Evolutionary conservation across 92 coral and sea anemone genomes (phyloP).

Genomic region (Isaurus tuberculatus): DNA sequence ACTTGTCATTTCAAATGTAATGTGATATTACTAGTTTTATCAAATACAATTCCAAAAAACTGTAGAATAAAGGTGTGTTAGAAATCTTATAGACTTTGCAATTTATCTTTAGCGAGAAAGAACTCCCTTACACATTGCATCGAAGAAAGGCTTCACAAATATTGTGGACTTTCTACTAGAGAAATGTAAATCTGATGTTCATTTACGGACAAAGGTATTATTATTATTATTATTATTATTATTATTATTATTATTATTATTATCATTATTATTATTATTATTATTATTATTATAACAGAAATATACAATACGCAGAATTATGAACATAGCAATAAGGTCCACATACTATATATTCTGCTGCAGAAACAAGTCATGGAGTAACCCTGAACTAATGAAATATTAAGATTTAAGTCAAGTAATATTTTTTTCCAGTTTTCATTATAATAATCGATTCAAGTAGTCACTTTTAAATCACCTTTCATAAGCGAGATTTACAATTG

Average conservation of each 20-base stretch:
- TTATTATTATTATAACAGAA: no score
- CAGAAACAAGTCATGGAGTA: no score
- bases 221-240: neutral
- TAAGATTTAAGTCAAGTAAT: no score
- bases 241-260: neutral
- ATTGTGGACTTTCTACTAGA: conserved; percentile 89
- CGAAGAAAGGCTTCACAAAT: conserved; percentile 73
- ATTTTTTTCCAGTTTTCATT: no score
- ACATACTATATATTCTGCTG: no score
- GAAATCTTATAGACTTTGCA: neutral
- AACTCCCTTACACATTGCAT: conserved; percentile 88
- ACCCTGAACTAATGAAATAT: no score
- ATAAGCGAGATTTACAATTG: no score
- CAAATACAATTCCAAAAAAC: neutral
- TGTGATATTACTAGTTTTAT: neutral
- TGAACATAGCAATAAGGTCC: no score
- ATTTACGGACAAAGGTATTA: conserved; percentile 79
- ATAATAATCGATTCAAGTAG: no score
- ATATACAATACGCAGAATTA: no score
- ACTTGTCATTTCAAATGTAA: no score
- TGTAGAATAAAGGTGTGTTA: neutral
- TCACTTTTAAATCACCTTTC: no score
- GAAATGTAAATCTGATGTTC: conserved; percentile 83
- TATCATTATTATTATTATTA: neutral
- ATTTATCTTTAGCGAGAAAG: conserved; percentile 75